Conservation (phyloP, 2,113 vertebrate species). For the Morone saxatilis region DNA sequence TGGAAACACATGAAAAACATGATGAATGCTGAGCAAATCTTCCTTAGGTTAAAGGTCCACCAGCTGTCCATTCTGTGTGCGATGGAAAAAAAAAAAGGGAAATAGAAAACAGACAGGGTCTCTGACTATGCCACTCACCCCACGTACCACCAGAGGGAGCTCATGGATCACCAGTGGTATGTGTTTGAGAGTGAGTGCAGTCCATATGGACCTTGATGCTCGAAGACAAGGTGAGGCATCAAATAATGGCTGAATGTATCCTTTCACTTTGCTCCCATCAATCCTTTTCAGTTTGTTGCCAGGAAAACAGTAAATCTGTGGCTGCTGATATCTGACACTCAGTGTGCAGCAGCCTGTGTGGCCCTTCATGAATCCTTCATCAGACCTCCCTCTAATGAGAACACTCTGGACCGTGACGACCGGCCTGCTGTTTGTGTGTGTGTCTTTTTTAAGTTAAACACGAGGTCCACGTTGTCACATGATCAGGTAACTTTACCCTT, state of each 20-base stretch:
- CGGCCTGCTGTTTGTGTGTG: neutral
- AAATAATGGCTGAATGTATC: too few relatives aligned
- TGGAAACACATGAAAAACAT: constrained; percentile 29
- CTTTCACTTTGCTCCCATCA: neutral
- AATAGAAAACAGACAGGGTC: too few relatives aligned
- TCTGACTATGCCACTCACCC: too few relatives aligned
- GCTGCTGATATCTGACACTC: neutral
- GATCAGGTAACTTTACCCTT: too few relatives aligned
- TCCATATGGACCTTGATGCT: neutral
- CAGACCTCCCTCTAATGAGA: neutral
- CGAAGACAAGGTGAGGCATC: too few relatives aligned
- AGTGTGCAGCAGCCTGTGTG: neutral
- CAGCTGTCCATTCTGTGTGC: too few relatives aligned
- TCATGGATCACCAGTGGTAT: too few relatives aligned
- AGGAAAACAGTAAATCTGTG: neutral
- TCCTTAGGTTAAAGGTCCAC: neutral
- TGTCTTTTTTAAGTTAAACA: too few relatives aligned
- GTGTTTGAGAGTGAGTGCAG: neutral
- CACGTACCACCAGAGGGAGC: too few relatives aligned
- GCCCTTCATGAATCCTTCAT: constrained; percentile 27
- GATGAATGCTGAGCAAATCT: neutral
- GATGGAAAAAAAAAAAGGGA: too few relatives aligned
- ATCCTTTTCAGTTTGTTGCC: neutral
- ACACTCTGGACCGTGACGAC: neutral
- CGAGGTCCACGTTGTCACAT: too few relatives aligned